Evolutionary conservation across 2,113 vertebrate species (phyloP), one percentile per base, ranked within the genome.

Genomic region (Centrocercus urophasianus): DNA sequence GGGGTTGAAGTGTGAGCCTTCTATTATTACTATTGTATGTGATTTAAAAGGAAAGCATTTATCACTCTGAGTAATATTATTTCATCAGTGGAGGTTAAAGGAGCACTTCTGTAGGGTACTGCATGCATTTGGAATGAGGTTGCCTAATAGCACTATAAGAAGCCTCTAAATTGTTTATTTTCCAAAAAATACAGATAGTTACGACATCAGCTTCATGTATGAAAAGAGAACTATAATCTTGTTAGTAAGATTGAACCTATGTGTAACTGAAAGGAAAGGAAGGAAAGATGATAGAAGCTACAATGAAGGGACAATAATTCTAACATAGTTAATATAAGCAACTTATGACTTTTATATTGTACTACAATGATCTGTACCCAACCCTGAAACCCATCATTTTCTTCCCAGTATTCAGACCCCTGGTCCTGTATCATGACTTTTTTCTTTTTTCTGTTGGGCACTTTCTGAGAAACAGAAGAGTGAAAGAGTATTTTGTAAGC

Each of bases 321-420:
- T 45, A 80, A 69, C 0, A 0, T 15, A 14, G 10, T 8, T 57
- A 32, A 28, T 5, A 4, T 6, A 48, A 25, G 15, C 48, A 48
- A 36, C 18, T 19, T 52, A 7, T 6, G 42, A 74, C 28, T 66
- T 48, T 7, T 30, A 21, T 25, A 27, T 27, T 27, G 25, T 52
- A 43, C 38, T 45, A 25, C 15, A 13, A 4, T 36, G 24, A 12
- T 72, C 5, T 47, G 8, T 32, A 47, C 45, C 17, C 21, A 65
- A 45, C 22, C n/a, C 32, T 38, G 43, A 50, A 72, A 73, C 4
- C 13, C 13, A 52, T 4, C n/a, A 36, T 36, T 42, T n/a, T 56
- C 50, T 48, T 56, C n/a, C 8, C 16, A 56, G 3, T 66, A 25
- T 13, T 47, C 25, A 22, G 22, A 25, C 17, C 14, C 38, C 36